Base-by-base conservation (phyloP, 2,113 vertebrate genomes). In the Podiceps cristatus region DNA sequence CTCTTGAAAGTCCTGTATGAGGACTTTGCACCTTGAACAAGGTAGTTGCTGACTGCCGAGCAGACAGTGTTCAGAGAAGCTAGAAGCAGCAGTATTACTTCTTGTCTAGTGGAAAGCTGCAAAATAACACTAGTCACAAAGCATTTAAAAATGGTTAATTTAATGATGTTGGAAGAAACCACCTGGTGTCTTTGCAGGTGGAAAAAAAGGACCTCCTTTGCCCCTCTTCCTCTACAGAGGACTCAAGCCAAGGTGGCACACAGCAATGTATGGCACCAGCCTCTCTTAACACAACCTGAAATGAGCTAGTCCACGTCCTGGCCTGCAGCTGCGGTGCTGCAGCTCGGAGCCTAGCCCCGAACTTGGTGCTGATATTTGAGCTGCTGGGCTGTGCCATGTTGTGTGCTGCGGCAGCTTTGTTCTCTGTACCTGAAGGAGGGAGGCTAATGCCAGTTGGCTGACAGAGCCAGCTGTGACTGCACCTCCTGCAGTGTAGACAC, bases 61-160 rank as follows among this genome's bases (percentile, higher is more conserved):
- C 95, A 92, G 88, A 71, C 64, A 76, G 89, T 47, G 35, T 64
- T 95, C 69, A 88, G 80, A 56, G 53, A 64, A 90, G 50, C 86
- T 83, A 47, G 78, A 75, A 88, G 79, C 85, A 92, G 89, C 89
- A 95, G 73, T 91, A 90, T 94, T 96, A 90, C 27, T 95, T 52
- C 47, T 80, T 80, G 37, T 72, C 72, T 50, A 44, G 2, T 77
- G 76, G 90, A 90, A 94, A 93, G 86, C 77, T 93, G 60, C 90
- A 93, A 69, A 94, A 80, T 86, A 97, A 97, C 96, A 96, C 96
- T 97, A 97, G 88, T 95, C 96, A 93, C 88, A 91, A 95, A 96
- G 83, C 88, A 82, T 95, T 97, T 91, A 33, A 82, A 90, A 96
- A 93, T 93, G 91, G 92, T 92, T 96, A 69, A 78, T 85, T 55